Evolutionary conservation across 2,888 invertebrate species (phyloP).

Genomic region (Eledona agricola): DNA sequence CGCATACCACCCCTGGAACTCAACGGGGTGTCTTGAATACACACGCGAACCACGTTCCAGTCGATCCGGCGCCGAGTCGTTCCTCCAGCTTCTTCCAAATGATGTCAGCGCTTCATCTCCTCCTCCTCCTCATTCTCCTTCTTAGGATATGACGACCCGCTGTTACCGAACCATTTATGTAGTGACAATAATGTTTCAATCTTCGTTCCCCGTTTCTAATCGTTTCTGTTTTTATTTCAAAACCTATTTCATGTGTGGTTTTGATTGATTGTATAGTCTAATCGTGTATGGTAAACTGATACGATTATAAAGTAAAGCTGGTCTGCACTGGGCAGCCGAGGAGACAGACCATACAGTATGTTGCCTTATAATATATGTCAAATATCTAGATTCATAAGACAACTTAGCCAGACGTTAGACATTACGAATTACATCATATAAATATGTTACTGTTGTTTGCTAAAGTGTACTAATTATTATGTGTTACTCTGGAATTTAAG

Average conservation of each 20-base stretch:
- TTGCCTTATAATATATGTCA: constrained; percentile 57
- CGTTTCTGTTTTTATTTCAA: constrained; percentile 35
- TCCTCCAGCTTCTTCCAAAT: constrained; percentile 37
- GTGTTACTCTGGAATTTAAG: constrained; percentile 39
- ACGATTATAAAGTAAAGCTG: constrained; percentile 12
- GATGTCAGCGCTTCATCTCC: constrained; percentile 40
- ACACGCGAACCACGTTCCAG: constrained; percentile 52
- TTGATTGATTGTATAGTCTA: constrained; percentile 44
- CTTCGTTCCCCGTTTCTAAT: constrained; percentile 32
- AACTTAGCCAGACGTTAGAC: constrained; percentile 32
- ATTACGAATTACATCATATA: constrained; percentile 34
- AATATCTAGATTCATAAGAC: constrained; percentile 47
- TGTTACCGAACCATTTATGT: constrained; percentile 49
- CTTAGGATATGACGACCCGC: constrained; percentile 52
- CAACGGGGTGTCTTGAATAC: constrained; percentile 40
- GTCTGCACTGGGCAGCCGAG: constrained; percentile 8
- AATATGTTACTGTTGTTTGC: constrained; percentile 38
- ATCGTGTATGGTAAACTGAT: constrained; percentile 41
- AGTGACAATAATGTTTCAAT: constrained; percentile 56
- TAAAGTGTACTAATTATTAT: constrained; percentile 37
- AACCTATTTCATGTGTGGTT: constrained; percentile 36
- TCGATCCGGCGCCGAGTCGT: constrained; percentile 46
- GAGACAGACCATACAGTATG: constrained; percentile 54
- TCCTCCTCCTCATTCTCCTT: too few relatives aligned
- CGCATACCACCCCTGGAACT: constrained; percentile 38